These are phyloP conservation scores for Galeopterus variegatus DNA, from an alignment of 2,113 vertebrate species.

Conservation along the genomic window DNA sequence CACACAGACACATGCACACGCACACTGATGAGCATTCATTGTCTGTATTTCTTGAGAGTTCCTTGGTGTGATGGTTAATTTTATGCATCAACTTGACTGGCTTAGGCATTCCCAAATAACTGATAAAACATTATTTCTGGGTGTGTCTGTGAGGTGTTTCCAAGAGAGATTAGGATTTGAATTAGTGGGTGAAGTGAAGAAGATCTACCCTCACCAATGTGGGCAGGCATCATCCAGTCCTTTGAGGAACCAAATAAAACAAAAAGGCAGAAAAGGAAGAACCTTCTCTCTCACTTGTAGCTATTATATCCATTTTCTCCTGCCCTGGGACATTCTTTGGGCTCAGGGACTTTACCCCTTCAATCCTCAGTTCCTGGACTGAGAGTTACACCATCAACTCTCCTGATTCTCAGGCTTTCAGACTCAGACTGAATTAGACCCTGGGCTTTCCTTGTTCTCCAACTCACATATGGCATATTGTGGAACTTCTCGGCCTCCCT, in stretches of 20 bases:
- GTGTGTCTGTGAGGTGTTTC: too few species aligned
- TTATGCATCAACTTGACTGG: too few species aligned
- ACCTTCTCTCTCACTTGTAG: not conserved
- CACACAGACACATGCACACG: not conserved
- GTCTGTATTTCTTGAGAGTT: not conserved
- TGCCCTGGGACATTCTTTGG: not conserved
- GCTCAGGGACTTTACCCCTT: too few species aligned
- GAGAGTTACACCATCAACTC: too few species aligned
- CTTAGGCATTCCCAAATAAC: too few species aligned
- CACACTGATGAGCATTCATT: not conserved
- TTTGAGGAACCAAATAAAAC: not conserved
- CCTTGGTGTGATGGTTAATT: not conserved
- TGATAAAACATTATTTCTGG: too few species aligned
- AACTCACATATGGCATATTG: not conserved
- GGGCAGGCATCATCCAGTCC: not conserved
- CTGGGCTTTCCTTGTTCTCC: not conserved
- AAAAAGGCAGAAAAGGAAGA: not conserved
- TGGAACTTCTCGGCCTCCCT: not conserved
- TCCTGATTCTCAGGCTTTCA: not conserved
- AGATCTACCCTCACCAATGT: too few species aligned
- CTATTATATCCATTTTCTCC: too few species aligned
- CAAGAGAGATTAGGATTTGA: too few species aligned
- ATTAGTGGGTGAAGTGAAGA: too few species aligned
- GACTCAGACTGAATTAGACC: not conserved
- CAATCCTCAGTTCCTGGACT: not conserved